Evolutionary conservation across 2,113 vertebrate species (phyloP).

Genomic region (Oryzias celebensis): DNA sequence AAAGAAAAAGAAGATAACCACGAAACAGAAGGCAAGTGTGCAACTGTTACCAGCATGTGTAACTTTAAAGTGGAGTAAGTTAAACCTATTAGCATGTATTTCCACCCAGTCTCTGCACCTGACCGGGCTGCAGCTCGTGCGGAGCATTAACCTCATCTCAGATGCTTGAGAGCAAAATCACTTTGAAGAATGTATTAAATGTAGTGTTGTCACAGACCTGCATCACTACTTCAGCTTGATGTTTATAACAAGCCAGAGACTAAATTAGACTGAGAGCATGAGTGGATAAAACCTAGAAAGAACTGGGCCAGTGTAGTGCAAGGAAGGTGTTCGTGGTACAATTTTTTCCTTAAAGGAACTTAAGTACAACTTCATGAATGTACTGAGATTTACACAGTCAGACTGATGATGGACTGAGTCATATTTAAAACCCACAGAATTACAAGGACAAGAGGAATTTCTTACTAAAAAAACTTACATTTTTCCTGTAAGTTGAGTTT

Average conservation of each 20-base stretch:
- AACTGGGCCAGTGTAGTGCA: conserved; percentile 75
- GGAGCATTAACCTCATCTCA: not conserved
- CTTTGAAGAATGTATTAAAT: not conserved
- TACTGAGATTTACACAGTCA: not conserved
- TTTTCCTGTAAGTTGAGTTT: not conserved
- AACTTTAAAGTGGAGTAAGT: not conserved
- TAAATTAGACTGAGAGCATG: conserved; percentile 67
- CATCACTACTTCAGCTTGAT: conserved; percentile 40
- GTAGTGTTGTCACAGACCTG: conserved; percentile 6
- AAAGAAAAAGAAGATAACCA: not conserved
- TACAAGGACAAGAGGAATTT: too few relatives aligned
- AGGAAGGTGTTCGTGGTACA: conserved; percentile 59
- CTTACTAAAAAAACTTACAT: too few relatives aligned
- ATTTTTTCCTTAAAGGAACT: conserved; percentile 50
- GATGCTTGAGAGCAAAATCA: conserved; percentile 1
- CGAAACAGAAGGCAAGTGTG: not conserved
- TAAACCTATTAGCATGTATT: not conserved
- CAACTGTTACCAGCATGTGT: not conserved
- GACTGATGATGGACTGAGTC: too few relatives aligned
- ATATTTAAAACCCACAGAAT: too few relatives aligned
- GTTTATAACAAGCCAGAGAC: conserved; percentile 43
- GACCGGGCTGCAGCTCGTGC: not conserved
- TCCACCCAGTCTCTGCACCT: not conserved
- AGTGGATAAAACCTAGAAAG: conserved; percentile 76
- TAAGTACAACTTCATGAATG: conserved; percentile 54